A percentile compares a stretch with the other conserved stretches of the same genome.
phyloP scores from a whole-genome alignment of 2,797 vertebrate genomes.

The Macroramphosus scolopax region DNA sequence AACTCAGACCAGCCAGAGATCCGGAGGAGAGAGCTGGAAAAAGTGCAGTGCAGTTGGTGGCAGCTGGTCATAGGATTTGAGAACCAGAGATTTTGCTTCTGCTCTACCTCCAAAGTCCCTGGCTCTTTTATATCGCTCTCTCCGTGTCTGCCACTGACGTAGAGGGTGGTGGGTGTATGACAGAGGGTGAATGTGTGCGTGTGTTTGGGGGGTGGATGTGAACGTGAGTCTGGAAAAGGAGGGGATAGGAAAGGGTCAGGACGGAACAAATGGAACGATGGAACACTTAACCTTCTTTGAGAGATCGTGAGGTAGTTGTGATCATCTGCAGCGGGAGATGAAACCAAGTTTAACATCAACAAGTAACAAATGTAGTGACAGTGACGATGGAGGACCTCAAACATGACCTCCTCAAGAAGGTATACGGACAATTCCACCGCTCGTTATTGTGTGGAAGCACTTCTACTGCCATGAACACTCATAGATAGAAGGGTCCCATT shows the following conservation, averaged over 20 bases:
- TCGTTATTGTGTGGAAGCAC: conserved; percentile 16
- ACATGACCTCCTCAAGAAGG: neutral
- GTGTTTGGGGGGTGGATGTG: conserved; percentile 26
- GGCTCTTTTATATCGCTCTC: conserved; percentile 84
- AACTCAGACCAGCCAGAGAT: conserved; percentile 42
- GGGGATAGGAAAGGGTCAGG: conserved; percentile 59
- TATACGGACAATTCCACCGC: conserved; percentile 9
- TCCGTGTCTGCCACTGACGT: conserved; percentile 80
- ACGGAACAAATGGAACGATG: conserved; percentile 67
- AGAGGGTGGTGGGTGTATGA: conserved; percentile 76
- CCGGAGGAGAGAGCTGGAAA: conserved; percentile 38
- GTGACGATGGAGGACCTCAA: conserved; percentile 1
- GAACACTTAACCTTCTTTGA: conserved; percentile 69
- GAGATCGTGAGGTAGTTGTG: conserved; percentile 44
- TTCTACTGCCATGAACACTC: neutral
- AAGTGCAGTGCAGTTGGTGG: conserved; percentile 41
- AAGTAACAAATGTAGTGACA: conserved; percentile 12
- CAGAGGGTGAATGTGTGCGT: conserved; percentile 49
- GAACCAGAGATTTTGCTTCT: conserved; percentile 68
- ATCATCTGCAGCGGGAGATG: conserved; percentile 45
- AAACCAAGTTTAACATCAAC: conserved; percentile 45
- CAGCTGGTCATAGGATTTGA: conserved; percentile 55
- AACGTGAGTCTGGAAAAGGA: conserved; percentile 37
- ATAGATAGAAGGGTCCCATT: conserved; percentile 6
- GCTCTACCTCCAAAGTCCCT: conserved; percentile 75